Percentiles rank a stretch among this genome's conserved stretches.
Evolutionary conservation across 2,888 invertebrate genomes (phyloP).

Genomic region (Heliconius hortense): DNA sequence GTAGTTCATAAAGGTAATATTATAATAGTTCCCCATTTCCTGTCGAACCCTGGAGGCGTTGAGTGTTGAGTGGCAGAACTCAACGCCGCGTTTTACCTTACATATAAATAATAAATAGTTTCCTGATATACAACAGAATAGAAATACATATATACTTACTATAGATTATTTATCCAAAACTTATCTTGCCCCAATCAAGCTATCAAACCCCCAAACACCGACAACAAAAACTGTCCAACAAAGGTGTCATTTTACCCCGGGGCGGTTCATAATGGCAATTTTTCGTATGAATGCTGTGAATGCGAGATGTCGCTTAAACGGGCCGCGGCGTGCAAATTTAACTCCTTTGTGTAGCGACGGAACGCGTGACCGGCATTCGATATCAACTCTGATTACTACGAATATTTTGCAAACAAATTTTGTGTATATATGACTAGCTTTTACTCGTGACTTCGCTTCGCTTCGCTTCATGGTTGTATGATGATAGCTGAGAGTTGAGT

Average conservation of each 20-base stretch:
- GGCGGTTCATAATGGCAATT: slow-evolving; percentile 73
- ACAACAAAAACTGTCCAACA: slow-evolving; percentile 38
- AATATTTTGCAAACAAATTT: slow-evolving; percentile 33
- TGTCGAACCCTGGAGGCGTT: too few relatives aligned
- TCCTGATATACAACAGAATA: neutral
- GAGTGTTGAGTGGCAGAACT: too few relatives aligned
- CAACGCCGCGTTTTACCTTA: too few relatives aligned
- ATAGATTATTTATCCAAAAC: neutral
- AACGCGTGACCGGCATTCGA: slow-evolving; percentile 72
- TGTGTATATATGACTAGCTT: slow-evolving; percentile 13
- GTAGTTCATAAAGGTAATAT: too few relatives aligned
- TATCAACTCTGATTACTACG: slow-evolving; percentile 43
- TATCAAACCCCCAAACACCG: slow-evolving; percentile 34
- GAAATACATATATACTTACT: neutral
- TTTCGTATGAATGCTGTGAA: slow-evolving; percentile 69
- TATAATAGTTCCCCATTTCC: too few relatives aligned
- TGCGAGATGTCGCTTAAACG: slow-evolving; percentile 78
- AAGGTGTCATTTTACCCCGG: slow-evolving; percentile 62
- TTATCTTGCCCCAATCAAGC: slow-evolving; percentile 26
- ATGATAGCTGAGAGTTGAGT: neutral
- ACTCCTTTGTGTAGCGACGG: slow-evolving; percentile 71
- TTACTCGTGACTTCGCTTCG: neutral
- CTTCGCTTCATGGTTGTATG: neutral
- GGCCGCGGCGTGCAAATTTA: slow-evolving; percentile 80
- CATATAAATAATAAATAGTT: neutral